phyloP scores from a whole-genome alignment of 2,113 vertebrate species.

The Tonatia bakeri region DNA sequence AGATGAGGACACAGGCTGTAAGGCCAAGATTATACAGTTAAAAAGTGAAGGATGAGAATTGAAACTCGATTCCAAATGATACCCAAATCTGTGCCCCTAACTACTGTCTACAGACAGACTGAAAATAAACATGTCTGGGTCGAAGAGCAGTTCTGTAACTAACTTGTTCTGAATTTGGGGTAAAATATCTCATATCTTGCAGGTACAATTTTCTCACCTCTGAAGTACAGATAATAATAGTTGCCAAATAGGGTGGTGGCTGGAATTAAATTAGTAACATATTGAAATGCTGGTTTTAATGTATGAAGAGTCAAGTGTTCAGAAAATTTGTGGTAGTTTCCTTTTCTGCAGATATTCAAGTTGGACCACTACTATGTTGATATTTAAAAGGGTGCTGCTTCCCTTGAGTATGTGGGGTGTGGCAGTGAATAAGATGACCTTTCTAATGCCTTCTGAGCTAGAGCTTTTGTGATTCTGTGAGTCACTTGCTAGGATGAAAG shows the following conservation, averaged over 20 bases:
- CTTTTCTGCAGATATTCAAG: background rate
- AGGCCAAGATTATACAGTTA: background rate
- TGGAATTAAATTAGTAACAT: background rate
- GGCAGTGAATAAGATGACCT: background rate
- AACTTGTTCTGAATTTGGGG: background rate
- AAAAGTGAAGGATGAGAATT: background rate
- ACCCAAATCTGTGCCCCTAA: background rate
- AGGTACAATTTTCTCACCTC: background rate
- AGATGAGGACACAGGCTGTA: background rate
- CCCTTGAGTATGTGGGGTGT: background rate
- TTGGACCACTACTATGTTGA: background rate
- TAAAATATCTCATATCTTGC: background rate
- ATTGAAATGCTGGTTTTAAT: background rate
- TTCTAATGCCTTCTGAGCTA: background rate
- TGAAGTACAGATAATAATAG: background rate
- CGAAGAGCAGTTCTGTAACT: background rate
- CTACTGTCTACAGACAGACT: background rate
- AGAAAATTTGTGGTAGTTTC: background rate
- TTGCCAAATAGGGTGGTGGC: background rate
- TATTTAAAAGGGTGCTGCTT: background rate
- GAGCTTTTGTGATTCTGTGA: background rate
- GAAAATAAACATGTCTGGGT: background rate
- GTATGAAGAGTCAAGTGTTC: background rate
- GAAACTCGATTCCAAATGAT: background rate
- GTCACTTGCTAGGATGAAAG: background rate